Evolutionary conservation across 1,140 invertebrate genomes (phyloP), one percentile per base, ranked within the genome.

Genomic region (Pentalonia nigronervosa): DNA sequence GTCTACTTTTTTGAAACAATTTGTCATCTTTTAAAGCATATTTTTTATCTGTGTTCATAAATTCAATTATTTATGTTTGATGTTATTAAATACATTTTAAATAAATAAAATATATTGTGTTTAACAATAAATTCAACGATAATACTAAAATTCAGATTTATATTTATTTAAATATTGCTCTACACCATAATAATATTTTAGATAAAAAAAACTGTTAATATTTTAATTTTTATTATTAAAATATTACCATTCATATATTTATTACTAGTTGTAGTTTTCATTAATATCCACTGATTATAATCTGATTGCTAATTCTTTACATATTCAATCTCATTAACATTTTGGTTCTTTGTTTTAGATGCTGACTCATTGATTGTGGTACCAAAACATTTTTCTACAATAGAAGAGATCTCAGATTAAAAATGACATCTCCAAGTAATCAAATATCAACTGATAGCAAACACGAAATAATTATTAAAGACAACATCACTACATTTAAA

Each of bases 301-400:
- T 30, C 4, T 67, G 30, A 67, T 67, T 30, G 4, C 60, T 67
- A 30, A 67, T 4, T 76, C 0, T 25, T 17, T 34, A 30, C 36
- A 45, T 41, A 4, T 41, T 83, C 20, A 36, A 76, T n/a, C n/a
- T n/a, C n/a, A 76, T 17, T 76, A n/a, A 17, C 23, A 84, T 84
- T 11, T 84, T 41, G 23, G 8, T 90, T 93, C 41, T 94, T 94
- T 84, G 34, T 93, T 94, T 50, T 50, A 92, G 91, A 92, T 67
- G 76, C 56, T 36, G 81, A 81, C 67, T 86, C 76, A 93, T 94
- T 92, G 48, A 94, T 95, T 88, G 90, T 95, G 94, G 94, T 94
- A 92, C 94, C 53, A 93, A 95, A 94, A 95, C 95, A 36, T 92
- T 95, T 53, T 90, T 60, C 88, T 60, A 90, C 67, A 14, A 30